Evolutionary conservation across 2,113 vertebrate species (phyloP).

Genomic region (Callipepla californica): DNA sequence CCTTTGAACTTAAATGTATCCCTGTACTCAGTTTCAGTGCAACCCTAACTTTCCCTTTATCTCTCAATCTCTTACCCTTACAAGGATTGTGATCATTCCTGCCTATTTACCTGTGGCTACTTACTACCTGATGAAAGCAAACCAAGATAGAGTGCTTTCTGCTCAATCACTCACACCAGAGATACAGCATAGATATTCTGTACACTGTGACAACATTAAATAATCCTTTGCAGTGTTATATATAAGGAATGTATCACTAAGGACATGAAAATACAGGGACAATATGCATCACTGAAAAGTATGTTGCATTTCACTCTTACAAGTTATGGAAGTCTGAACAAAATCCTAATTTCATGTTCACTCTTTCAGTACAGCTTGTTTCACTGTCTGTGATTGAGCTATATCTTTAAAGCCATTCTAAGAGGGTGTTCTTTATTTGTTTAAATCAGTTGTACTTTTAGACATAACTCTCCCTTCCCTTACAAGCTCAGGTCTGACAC

Average conservation of each 20-base stretch:
- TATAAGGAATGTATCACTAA: background rate
- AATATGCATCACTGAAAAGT: background rate
- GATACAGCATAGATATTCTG: background rate
- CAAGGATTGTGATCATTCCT: background rate
- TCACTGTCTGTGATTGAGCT: background rate
- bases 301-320: fast-evolving
- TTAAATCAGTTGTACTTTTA: background rate
- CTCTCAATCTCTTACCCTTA: background rate
- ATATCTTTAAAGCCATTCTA: background rate
- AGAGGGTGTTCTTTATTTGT: background rate
- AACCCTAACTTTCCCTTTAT: background rate
- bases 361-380: background rate
- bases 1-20: background rate
- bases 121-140: conserved; percentile 7
- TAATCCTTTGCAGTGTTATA: background rate
- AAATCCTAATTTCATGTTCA: background rate
- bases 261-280: fast-evolving
- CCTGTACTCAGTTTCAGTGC: background rate
- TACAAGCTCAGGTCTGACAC: background rate
- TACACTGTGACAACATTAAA: background rate
- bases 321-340: background rate
- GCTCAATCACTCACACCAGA: fast-evolving
- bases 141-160: background rate
- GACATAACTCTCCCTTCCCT: background rate
- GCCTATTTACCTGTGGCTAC: background rate